Conservation (phyloP, 2,797 vertebrate genomes). For the Kryptolebias ocellatus region DNA sequence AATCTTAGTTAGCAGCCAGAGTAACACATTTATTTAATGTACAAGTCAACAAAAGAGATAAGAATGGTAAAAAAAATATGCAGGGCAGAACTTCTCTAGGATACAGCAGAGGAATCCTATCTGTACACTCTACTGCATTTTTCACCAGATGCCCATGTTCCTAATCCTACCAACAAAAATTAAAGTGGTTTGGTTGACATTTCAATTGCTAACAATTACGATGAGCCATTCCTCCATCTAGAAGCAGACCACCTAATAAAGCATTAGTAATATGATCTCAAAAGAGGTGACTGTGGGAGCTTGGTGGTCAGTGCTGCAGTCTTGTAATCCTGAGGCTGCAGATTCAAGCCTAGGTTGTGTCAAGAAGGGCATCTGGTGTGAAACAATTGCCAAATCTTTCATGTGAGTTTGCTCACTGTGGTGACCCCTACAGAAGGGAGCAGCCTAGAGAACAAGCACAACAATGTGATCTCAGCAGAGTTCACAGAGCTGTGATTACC, state of each 20-base stretch:
- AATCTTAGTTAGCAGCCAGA: no score
- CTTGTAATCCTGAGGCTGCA: no score
- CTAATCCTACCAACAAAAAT: neutral
- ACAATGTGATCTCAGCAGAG: neutral
- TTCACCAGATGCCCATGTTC: neutral
- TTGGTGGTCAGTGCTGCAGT: no score
- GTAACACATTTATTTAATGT: neutral
- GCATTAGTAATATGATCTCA: neutral
- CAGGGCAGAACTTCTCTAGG: neutral
- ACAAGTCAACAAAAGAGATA: neutral
- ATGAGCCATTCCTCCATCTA: neutral
- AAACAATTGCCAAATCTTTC: no score
- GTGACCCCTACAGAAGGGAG: no score
- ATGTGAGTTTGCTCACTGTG: no score
- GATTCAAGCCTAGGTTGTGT: no score
- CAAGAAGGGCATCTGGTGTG: no score
- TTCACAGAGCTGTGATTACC: conserved; percentile 20
- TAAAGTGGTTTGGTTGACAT: neutral
- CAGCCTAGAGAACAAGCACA: no score
- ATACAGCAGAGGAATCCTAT: neutral
- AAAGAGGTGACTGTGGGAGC: no score
- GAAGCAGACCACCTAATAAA: neutral
- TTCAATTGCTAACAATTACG: neutral
- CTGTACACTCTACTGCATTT: no score
- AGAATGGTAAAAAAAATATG: neutral